Evolutionary conservation across 2,797 vertebrate genomes (phyloP).

Genomic region (Microcaecilia unicolor): DNA sequence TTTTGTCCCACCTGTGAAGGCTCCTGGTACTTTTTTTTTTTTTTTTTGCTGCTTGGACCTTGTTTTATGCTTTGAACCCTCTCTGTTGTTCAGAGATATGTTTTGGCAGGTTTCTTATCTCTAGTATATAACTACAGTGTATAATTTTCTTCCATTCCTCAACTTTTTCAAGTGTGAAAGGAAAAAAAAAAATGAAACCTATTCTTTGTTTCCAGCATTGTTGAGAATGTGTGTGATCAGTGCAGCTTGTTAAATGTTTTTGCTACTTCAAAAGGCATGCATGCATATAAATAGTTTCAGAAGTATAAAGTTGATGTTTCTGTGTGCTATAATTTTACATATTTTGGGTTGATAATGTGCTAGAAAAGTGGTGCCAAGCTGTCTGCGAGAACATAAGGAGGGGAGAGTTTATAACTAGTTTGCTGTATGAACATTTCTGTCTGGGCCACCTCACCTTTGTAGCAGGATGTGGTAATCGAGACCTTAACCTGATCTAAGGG

Average conservation of each 20-base stretch:
- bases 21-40: no score
- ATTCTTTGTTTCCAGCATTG: neutral
- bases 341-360: neutral
- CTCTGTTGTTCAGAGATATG: neutral
- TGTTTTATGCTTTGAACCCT: no score
- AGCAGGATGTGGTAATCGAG: no score
- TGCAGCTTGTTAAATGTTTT: neutral
- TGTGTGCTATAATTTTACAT: neutral
- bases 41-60: no score
- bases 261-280: neutral
- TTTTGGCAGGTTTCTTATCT: constrained; percentile 1
- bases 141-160: constrained; percentile 1
- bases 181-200: no score
- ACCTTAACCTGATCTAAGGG: no score
- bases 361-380: neutral
- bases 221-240: neutral
- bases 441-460: neutral
- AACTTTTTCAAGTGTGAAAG: neutral
- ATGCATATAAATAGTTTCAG: neutral
- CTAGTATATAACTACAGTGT: neutral
- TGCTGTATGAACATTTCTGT: neutral
- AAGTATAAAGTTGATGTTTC: neutral
- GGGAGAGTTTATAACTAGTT: neutral
- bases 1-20: no score
- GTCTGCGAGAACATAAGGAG: neutral